Base-by-base conservation (phyloP, 1,140 invertebrate species). In the Drosophila nasuta region DNA sequence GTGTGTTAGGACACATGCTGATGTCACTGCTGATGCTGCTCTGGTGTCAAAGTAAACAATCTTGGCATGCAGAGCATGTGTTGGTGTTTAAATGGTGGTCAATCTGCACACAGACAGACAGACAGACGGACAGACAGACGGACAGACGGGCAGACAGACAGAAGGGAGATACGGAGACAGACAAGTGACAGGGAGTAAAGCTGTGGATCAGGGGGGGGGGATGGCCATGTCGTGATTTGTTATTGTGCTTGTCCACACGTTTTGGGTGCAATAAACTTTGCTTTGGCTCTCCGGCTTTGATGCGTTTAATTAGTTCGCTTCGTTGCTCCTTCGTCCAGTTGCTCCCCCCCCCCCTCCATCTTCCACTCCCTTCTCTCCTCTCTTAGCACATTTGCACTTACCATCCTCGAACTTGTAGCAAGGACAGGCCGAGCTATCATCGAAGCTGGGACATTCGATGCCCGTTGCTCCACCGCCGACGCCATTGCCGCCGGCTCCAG, bases 361-460 rank as follows among this genome's bases (percentile, higher is more conserved):
- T 25, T 25, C 20, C 20, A 25, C 20, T 25, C 20, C 20, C 20
- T 25, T 3, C 20, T 25, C 3, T 7, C 30, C 0, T 2, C 35
- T 8, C 35, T 10, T 10, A 0, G 1, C 35, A 8, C 35, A 76
- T 75, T 81, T 67, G 64, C 69, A 93, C 91, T 91, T 93, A 94
- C 94, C 97, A 93, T 97, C 97, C 92, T 97, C 96, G 91, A 97
- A 97, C 93, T 96, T 96, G 93, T 97, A 98, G 93, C 97, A 98
- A 0, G 97, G 96, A 93, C 97, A 98, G 77, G 95, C 95, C 11
- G 96, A 95, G 89, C 95, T 96, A 76, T 95, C 95, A 75, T 95
- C 93, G 78, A 95, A 94, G 77, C 94, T 95, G 43, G 96, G 96
- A 88, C 96, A 97, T 66, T 94, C 93, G 41, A 93, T 93, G 71